Evolutionary conservation across 2,888 invertebrate species (phyloP), one percentile per base, ranked within the genome.

Genomic region (Epinotia nisella): DNA sequence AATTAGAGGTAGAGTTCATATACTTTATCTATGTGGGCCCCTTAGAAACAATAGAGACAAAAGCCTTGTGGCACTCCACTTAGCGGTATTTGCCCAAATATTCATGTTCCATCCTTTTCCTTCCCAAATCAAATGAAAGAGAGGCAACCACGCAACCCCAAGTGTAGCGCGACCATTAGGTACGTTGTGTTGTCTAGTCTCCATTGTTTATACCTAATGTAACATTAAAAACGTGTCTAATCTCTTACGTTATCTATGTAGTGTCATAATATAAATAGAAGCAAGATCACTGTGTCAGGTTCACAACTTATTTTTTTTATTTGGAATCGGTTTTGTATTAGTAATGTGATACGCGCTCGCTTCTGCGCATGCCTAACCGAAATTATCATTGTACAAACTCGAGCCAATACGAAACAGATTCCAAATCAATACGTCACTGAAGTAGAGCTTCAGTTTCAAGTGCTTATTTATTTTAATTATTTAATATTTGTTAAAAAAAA

Each of bases 141-240:
- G n/a, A n/a, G n/a, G n/a, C n/a, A n/a, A n/a, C n/a, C n/a, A n/a
- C n/a, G n/a, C n/a, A n/a, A n/a, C n/a, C n/a, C n/a, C n/a, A n/a
- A n/a, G n/a, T n/a, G n/a, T n/a, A n/a, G n/a, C n/a, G n/a, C n/a
- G n/a, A n/a, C n/a, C n/a, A n/a, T n/a, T n/a, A n/a, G n/a, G n/a
- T n/a, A n/a, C n/a, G n/a, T n/a, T 24, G 60, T 71, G 59, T 24
- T 59, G 56, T 51, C 58, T 71, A 29, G 7, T 29, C 55, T 29
- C 24, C 19, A 41, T 55, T 71, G 60, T 66, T 71, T 66, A 71
- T 9, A 60, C 15, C 4, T 15, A n/a, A 61, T 61, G 3, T 24
- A 60, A 13, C 19, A 15, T 58, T 1, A 19, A 53, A 24, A 55
- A 15, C 56, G 15, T 21, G 7, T 56, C 5, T 45, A 15, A 15